Evolutionary conservation across 2,797 vertebrate species (phyloP).

Genomic region (Phaenicophaeus curvirostris): DNA sequence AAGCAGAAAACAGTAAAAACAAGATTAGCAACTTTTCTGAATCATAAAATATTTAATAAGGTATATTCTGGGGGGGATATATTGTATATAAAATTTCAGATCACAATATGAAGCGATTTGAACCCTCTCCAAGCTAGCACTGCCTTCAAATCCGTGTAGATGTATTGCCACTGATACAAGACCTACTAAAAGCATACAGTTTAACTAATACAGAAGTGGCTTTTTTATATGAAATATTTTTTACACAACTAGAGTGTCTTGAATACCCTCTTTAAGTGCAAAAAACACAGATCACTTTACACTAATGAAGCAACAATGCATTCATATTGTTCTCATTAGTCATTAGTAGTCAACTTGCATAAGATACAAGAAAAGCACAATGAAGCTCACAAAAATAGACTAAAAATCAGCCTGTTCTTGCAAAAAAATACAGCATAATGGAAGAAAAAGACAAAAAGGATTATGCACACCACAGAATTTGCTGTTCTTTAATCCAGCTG

Average conservation of each 20-base stretch:
- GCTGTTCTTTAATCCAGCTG: conserved; percentile 69
- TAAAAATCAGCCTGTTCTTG: conserved; percentile 83
- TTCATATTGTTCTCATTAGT: conserved; percentile 92
- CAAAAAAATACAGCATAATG: conserved; percentile 77
- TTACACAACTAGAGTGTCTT: conserved; percentile 79
- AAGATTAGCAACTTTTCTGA: conserved; percentile 78
- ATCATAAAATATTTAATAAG: conserved; percentile 99
- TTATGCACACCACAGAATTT: conserved; percentile 87
- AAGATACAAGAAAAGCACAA: conserved; percentile 85
- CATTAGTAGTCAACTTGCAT: conserved; percentile 88
- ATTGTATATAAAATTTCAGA: conserved; percentile 99
- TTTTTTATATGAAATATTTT: conserved; percentile 83
- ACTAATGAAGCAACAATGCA: conserved; percentile 90
- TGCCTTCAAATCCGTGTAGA: conserved; percentile 79
- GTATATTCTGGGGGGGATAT: conserved; percentile 94
- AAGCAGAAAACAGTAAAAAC: conserved; percentile 48
- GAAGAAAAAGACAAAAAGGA: conserved; percentile 77
- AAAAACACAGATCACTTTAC: conserved; percentile 89
- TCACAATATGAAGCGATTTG: conserved; percentile 96
- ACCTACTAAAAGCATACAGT: conserved; percentile 87
- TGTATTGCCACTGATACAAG: conserved; percentile 86
- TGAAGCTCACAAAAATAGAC: conserved; percentile 86
- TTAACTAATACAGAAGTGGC: conserved; percentile 87
- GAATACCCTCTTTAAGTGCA: conserved; percentile 86
- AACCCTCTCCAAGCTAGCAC: conserved; percentile 86